phyloP scores from a whole-genome alignment of 2,888 invertebrate species.

The Oscheius sp. region DNA sequence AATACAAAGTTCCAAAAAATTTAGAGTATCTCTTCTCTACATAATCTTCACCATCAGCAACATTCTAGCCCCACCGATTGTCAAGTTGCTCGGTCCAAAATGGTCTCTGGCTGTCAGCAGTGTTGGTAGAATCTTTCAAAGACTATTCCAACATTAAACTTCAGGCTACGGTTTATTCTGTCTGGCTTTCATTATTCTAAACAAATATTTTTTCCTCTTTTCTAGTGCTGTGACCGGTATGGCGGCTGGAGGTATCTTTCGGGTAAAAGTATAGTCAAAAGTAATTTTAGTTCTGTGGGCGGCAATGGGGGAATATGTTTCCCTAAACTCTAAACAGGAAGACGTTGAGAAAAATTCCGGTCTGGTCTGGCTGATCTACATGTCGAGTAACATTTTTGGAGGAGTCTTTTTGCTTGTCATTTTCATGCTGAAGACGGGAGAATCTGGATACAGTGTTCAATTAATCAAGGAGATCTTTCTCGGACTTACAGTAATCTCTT shows the following conservation, averaged over 20 bases:
- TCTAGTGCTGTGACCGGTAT: not conserved
- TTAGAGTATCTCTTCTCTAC: not conserved
- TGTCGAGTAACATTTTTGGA: not conserved
- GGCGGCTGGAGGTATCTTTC: not conserved
- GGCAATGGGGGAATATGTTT: not conserved
- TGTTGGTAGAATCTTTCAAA: not conserved
- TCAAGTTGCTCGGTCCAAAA: not conserved
- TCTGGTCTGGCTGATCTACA: conserved; percentile 2
- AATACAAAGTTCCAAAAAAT: not conserved
- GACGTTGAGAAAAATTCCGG: not conserved
- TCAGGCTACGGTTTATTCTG: not conserved
- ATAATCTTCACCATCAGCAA: not conserved
- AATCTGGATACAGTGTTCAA: not conserved
- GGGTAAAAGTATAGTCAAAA: not conserved
- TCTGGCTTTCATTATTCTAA: not conserved
- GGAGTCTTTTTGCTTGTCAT: conserved; percentile 2
- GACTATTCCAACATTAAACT: not conserved
- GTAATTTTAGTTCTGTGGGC: not conserved
- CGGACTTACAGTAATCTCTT: not conserved
- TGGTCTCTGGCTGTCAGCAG: not conserved
- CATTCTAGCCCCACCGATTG: conserved; percentile 3
- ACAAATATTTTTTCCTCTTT: not conserved
- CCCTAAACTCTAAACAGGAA: not conserved
- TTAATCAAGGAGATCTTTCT: not conserved
- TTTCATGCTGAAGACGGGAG: not conserved